Percentiles rank a stretch among this genome's conserved stretches.
These are phyloP conservation scores for Corythornis vintsioides DNA, from an alignment of 2,113 vertebrate genomes.

Conservation along the genomic window DNA sequence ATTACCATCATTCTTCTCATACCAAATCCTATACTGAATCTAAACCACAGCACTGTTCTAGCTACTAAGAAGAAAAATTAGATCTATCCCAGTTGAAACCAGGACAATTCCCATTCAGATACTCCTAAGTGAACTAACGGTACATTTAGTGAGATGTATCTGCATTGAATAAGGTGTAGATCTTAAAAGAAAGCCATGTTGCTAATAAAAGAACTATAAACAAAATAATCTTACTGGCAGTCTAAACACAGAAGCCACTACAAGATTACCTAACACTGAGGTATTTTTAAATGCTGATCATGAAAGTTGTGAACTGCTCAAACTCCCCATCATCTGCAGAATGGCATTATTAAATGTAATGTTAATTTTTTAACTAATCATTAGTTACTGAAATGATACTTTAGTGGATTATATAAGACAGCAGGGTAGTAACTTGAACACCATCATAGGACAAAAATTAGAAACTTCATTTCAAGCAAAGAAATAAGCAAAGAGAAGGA, in stretches of 20 bases:
- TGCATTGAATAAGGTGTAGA: not conserved
- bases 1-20: not conserved
- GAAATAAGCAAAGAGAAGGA: not conserved
- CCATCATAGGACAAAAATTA: not conserved
- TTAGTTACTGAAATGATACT: not conserved
- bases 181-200: not conserved
- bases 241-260: not conserved
- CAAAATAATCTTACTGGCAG: not conserved
- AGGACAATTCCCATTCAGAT: not conserved
- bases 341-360: not conserved
- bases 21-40: not conserved
- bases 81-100: not conserved
- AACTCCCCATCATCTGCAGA: not conserved
- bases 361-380: slow-evolving; percentile 21
- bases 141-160: not conserved
- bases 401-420: not conserved
- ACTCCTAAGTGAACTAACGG: not conserved
- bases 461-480: not conserved
- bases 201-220: not conserved
- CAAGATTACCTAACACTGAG: not conserved
- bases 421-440: not conserved
- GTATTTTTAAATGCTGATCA: not conserved
- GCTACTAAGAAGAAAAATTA: not conserved
- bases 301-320: not conserved
- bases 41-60: not conserved